A percentile compares a stretch with the other conserved stretches of the same genome.
Conservation (phyloP, 1,140 invertebrate species). For the Tetraneura akinire region DNA sequence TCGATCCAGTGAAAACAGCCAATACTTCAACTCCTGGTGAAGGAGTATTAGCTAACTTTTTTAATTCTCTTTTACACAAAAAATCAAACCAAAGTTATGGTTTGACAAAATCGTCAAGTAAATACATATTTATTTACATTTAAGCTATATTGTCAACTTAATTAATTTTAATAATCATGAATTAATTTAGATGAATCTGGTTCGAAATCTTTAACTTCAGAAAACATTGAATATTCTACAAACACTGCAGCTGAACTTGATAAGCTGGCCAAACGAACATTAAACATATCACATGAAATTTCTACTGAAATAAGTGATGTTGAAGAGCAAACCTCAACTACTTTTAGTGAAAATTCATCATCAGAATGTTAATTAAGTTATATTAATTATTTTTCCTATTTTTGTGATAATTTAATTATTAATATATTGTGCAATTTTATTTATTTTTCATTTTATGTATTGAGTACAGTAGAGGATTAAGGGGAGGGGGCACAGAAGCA, state of each 20-base stretch:
- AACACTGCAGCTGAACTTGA: slow-evolving; percentile 92
- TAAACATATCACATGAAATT: background rate
- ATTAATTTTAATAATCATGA: background rate
- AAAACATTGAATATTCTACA: slow-evolving; percentile 69
- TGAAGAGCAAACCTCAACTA: background rate
- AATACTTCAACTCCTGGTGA: slow-evolving; percentile 70
- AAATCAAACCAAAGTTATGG: slow-evolving; percentile 65
- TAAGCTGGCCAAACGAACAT: slow-evolving; percentile 66
- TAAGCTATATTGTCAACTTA: background rate
- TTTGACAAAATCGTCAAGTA: slow-evolving; percentile 36
- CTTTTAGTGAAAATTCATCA: slow-evolving; percentile 23
- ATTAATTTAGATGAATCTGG: slow-evolving; percentile 53
- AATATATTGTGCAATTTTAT: slow-evolving; percentile 32
- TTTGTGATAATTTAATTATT: slow-evolving; percentile 36
- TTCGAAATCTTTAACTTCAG: slow-evolving; percentile 34
- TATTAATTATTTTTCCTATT: slow-evolving; percentile 24
- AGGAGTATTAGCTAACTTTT: slow-evolving; percentile 95
- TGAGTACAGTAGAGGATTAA: too few species aligned
- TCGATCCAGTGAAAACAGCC: slow-evolving; percentile 72
- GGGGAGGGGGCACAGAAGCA: too few species aligned
- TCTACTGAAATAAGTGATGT: slow-evolving; percentile 9
- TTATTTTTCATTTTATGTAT: background rate
- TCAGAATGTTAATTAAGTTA: slow-evolving; percentile 22
- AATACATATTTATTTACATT: background rate
- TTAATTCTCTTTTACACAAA: slow-evolving; percentile 95